Percentiles rank a stretch among this genome's conserved stretches.
These are phyloP conservation scores for Cladopsammia gracilis DNA, from an alignment of 64 coral and sea anemone genomes.

Conservation along the genomic window DNA sequence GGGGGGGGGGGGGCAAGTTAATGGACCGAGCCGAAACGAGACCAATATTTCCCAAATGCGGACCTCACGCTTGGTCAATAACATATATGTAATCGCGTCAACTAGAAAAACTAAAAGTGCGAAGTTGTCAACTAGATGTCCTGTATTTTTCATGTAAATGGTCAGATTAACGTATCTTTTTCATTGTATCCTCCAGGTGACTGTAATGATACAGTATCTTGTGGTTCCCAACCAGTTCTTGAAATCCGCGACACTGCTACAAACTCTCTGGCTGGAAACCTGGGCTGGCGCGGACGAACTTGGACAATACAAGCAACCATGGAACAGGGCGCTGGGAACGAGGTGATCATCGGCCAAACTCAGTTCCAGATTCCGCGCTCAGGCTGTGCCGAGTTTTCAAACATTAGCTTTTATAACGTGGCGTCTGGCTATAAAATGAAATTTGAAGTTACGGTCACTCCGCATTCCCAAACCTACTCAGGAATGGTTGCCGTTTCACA, in stretches of 20 bases:
- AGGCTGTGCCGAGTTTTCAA: constrained; percentile 40
- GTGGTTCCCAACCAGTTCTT: constrained; percentile 73
- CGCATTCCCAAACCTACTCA: constrained; percentile 51
- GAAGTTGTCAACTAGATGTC: no score
- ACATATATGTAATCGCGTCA: no score
- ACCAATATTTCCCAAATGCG: no score
- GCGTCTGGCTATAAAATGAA: constrained; percentile 37
- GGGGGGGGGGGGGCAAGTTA: no score
- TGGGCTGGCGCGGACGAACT: constrained; percentile 72
- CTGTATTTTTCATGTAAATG: no score
- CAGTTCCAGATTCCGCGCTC: constrained; percentile 35
- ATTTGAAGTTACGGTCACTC: constrained; percentile 47
- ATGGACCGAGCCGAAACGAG: no score
- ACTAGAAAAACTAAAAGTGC: no score
- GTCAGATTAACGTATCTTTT: not conserved
- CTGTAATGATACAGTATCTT: constrained; percentile 81
- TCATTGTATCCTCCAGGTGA: constrained; percentile 19
- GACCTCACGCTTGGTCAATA: no score
- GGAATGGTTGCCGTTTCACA: constrained; percentile 47
- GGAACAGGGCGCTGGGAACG: constrained; percentile 6
- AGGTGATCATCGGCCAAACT: constrained; percentile 41
- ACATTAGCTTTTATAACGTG: constrained; percentile 55
- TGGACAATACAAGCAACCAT: constrained; percentile 66
- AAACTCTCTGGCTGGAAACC: constrained; percentile 41
- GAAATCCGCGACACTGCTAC: constrained; percentile 74